phyloP scores from a whole-genome alignment of 2,113 vertebrate genomes.

The Bujurquina vittata region DNA sequence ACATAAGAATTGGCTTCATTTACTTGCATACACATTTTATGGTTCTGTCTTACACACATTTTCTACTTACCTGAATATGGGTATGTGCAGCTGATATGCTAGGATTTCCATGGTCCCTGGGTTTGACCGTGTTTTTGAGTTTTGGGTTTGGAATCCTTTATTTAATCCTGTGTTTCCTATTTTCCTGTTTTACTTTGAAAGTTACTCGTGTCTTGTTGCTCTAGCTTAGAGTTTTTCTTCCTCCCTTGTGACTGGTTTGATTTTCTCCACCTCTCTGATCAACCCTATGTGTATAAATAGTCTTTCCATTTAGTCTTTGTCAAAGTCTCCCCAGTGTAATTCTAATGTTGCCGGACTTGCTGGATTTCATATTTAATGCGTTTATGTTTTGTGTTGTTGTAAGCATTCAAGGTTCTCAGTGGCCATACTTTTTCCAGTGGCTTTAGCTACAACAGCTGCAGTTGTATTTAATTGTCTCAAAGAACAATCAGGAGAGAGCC shows the following conservation, averaged over 20 bases:
- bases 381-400: background rate
- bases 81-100: background rate
- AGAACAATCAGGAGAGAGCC: background rate
- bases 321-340: background rate
- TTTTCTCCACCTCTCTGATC: background rate
- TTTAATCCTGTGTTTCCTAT: fast-evolving
- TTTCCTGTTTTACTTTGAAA: background rate
- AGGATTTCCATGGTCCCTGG: background rate
- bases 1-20: background rate
- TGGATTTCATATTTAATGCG: background rate
- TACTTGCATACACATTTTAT: background rate
- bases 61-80: background rate
- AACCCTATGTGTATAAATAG: too few species aligned
- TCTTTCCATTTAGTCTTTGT: background rate
- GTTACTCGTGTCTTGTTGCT: background rate
- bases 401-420: too few species aligned
- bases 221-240: background rate
- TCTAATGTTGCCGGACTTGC: background rate
- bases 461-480: background rate
- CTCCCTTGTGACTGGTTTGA: background rate
- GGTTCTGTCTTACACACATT: background rate
- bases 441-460: background rate
- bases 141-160: background rate
- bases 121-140: background rate
- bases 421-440: background rate